These are phyloP conservation scores for Dendrolimus kikuchii DNA, from an alignment of 1,140 invertebrate species.

Conservation along the genomic window DNA sequence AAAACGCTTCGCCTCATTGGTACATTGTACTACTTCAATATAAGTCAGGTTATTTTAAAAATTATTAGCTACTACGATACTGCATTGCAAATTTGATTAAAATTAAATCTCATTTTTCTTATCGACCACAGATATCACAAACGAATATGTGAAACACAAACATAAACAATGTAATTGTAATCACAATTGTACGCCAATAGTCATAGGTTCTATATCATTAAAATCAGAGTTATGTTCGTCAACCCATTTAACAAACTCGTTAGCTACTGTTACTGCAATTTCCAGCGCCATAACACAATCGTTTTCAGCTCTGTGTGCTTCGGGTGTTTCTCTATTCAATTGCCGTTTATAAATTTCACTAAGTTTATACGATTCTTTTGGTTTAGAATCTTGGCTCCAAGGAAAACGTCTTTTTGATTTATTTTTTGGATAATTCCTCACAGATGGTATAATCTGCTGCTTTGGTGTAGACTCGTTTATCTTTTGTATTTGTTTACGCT, in stretches of 20 bases:
- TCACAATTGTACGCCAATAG: slow-evolving; percentile 21
- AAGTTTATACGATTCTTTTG: slow-evolving; percentile 67
- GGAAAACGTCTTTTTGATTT: slow-evolving; percentile 8
- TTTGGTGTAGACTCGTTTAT: too few relatives aligned
- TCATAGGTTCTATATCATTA: slow-evolving; percentile 36
- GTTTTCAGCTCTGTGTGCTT: slow-evolving; percentile 74
- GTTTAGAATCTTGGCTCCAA: slow-evolving; percentile 26
- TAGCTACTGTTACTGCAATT: slow-evolving; percentile 54
- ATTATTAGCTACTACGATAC: too few relatives aligned
- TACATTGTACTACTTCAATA: too few relatives aligned
- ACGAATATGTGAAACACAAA: too few relatives aligned
- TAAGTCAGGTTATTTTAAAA: too few relatives aligned
- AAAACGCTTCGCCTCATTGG: too few relatives aligned
- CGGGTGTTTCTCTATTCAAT: slow-evolving; percentile 35
- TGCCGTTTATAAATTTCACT: slow-evolving; percentile 64
- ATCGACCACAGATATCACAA: too few relatives aligned
- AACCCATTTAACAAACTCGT: slow-evolving; percentile 36
- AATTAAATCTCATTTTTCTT: too few relatives aligned
- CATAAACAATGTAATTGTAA: background rate
- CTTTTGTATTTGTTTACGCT: too few relatives aligned
- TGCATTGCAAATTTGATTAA: too few relatives aligned
- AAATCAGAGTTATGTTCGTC: slow-evolving; percentile 33
- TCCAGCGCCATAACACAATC: slow-evolving; percentile 74
- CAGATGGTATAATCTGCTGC: too few relatives aligned
- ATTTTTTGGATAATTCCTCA: background rate